Evolutionary conservation across 2,113 vertebrate genomes (phyloP), one percentile per base, ranked within the genome.

Genomic region (Otocyon megalotis): DNA sequence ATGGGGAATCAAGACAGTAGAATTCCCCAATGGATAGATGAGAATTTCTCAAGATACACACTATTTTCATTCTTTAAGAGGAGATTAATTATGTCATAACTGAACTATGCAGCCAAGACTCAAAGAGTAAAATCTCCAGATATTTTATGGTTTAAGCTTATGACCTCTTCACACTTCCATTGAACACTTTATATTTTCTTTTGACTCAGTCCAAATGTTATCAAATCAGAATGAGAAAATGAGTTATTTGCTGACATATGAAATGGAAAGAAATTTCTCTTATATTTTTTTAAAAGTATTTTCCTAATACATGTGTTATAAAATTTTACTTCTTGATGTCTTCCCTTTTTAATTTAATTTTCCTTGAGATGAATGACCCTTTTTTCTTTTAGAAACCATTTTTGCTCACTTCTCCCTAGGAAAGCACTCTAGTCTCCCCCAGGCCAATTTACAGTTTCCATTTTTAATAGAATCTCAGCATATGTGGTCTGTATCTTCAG

Each of bases 171-270:
- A 96, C 71, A 96, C 84, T 85, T 97, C 8, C 90, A 84, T 1
- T 82, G 87, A 96, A 94, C 92, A 97, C 96, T 95, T 97, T 83
- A 93, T 97, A 97, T 97, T 97, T 97, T 96, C 92, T 94, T 96
- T 97, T 96, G 84, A 96, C 60, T 91, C 43, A 81, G 24, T 17
- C 35, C n/a, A 96, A 95, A 92, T 93, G 77, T 97, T 98, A 96
- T 92, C 89, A 5, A 88, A 96, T 92, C 80, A 94, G 58, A 95
- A 97, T 96, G 84, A 12, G 76, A 97, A 97, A 98, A 95, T 98
- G 94, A 98, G 37, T 97, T 98, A 98, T 95, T 97, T 71, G 43
- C 69, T 96, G 83, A 93, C 84, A 96, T 15, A 72, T 82, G 87
- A 96, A 96, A 90, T 76, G 35, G 50, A 97, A 94, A 95, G 11